Percentiles rank a stretch among this genome's conserved stretches.
phyloP scores from a whole-genome alignment of 2,797 vertebrate genomes.

The Stomatorhinus walkeri region DNA sequence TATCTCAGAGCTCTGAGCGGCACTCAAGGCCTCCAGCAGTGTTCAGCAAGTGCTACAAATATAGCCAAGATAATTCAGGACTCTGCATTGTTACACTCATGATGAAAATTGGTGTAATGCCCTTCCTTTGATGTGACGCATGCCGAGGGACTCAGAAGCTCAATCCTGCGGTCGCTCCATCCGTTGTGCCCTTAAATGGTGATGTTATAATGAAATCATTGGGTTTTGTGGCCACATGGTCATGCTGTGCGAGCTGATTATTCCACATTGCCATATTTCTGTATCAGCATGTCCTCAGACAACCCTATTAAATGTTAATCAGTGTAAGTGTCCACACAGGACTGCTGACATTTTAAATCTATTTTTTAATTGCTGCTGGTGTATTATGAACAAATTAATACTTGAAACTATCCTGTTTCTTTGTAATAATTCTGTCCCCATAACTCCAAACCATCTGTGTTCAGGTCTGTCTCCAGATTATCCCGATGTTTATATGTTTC shows the following conservation, averaged over 20 bases:
- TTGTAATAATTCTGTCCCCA: background rate
- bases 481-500: background rate
- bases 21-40: background rate
- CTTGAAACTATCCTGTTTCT: background rate
- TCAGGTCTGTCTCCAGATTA: background rate
- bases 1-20: background rate
- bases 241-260: background rate
- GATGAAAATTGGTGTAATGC: background rate
- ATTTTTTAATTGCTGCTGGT: background rate
- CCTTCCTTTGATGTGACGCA: background rate
- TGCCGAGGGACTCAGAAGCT: background rate
- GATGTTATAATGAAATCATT: background rate
- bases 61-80: background rate
- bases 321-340: background rate
- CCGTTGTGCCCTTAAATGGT: background rate
- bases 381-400: background rate
- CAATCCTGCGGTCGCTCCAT: background rate
- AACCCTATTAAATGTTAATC: background rate
- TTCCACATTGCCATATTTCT: background rate
- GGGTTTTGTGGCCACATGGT: background rate
- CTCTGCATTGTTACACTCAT: background rate
- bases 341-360: background rate
- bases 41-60: background rate
- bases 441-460: background rate
- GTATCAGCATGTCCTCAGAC: conserved; percentile 6